Percentiles rank a stretch among this genome's conserved stretches.
phyloP scores from a whole-genome alignment of 2,113 vertebrate species.

The Syrrhaptes paradoxus region DNA sequence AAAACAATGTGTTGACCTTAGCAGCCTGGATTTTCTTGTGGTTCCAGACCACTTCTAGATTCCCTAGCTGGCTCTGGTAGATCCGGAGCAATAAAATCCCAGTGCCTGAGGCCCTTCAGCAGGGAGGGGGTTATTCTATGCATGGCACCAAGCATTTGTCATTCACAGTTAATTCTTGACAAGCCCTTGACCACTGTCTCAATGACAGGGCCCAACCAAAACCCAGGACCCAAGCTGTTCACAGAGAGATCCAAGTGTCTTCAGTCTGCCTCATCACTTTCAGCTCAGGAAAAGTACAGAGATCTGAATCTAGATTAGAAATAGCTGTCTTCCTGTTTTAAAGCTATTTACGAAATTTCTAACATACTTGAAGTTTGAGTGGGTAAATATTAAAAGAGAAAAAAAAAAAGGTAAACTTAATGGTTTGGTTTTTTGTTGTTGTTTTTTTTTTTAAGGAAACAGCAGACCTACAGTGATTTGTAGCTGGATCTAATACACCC shows the following conservation, averaged over 20 bases:
- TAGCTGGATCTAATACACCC: neutral
- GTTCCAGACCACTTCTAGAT: neutral
- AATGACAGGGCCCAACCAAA: neutral
- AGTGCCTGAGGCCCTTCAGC: neutral
- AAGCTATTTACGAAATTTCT: neutral
- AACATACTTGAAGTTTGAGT: neutral
- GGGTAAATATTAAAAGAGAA: neutral
- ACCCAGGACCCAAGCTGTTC: neutral
- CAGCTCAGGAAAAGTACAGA: neutral
- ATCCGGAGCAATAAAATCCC: neutral
- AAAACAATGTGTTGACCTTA: neutral
- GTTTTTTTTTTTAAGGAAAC: neutral
- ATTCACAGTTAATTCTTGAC: neutral
- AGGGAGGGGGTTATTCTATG: rapidly evolving
- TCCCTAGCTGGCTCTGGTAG: neutral
- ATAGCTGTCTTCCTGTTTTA: neutral
- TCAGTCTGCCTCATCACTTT: rapidly evolving
- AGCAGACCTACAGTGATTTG: neutral
- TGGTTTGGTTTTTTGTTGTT: no score
- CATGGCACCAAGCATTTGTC: neutral
- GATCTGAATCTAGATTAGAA: neutral
- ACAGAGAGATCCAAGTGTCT: neutral
- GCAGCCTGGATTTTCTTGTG: neutral
- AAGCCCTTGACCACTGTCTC: neutral
- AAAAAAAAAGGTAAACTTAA: no score